phyloP scores from a whole-genome alignment of 2,797 vertebrate species.

The Toxotes lorentzi region DNA sequence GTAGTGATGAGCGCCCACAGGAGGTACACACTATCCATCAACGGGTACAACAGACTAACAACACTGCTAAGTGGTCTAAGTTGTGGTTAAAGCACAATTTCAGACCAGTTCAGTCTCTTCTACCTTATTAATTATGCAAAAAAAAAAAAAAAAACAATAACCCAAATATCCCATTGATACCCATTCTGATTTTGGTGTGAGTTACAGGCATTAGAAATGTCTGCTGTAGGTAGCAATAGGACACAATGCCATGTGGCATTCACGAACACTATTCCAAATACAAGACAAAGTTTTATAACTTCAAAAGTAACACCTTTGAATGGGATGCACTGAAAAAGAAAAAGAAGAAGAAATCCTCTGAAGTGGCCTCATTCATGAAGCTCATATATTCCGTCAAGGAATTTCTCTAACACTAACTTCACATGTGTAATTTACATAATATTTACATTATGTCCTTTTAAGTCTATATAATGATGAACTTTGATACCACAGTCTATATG shows the following conservation, averaged over 20 bases:
- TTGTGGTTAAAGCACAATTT: neutral
- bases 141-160: no score
- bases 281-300: no score
- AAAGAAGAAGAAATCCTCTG: no score
- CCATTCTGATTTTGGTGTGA: neutral
- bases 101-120: neutral
- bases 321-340: neutral
- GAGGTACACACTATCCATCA: slow-evolving; percentile 42
- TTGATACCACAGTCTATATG: neutral
- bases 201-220: neutral
- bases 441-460: neutral
- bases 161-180: neutral
- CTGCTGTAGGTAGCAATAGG: neutral
- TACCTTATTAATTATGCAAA: no score
- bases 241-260: neutral
- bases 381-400: neutral
- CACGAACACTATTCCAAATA: no score
- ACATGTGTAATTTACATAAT: neutral
- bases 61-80: neutral
- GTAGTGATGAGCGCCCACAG: slow-evolving; percentile 49
- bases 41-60: neutral
- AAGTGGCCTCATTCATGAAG: neutral
- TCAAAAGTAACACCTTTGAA: neutral
- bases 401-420: neutral
- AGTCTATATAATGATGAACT: neutral